Conservation (phyloP, 2,113 vertebrate species). For the Campylomormyrus numenius region DNA sequence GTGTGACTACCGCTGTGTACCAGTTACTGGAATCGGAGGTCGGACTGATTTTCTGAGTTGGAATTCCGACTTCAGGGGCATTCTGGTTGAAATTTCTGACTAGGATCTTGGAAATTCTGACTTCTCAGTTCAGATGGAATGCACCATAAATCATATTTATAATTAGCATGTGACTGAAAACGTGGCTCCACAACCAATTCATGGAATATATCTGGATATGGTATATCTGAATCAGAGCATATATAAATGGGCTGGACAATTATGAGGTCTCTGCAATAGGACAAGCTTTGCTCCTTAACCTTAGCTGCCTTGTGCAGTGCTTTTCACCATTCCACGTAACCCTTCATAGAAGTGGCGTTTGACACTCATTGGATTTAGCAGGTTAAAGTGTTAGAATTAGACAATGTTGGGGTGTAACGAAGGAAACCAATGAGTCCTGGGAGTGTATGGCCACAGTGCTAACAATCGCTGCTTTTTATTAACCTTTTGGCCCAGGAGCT, state of each 20-base stretch:
- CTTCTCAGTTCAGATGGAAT: neutral
- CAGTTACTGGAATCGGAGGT: neutral
- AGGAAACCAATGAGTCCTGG: neutral
- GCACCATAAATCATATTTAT: neutral
- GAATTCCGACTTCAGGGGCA: neutral
- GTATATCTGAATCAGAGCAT: neutral
- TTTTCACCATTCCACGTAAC: neutral
- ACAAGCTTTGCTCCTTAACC: neutral
- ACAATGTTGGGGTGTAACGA: neutral
- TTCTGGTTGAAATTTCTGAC: neutral
- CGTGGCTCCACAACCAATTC: neutral
- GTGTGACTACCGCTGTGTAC: neutral
- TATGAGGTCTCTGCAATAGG: neutral
- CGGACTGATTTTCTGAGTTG: neutral
- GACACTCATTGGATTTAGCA: neutral
- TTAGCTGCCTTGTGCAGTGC: neutral
- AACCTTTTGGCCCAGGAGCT: slow-evolving; percentile 78
- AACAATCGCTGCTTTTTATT: neutral
- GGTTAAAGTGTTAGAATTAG: neutral
- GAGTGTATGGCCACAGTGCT: neutral
- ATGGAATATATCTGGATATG: neutral
- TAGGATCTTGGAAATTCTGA: neutral
- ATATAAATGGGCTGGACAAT: neutral
- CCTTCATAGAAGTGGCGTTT: neutral
- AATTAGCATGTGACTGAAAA: neutral